Evolutionary conservation across 2,113 vertebrate genomes (phyloP).

Genomic region (Hydropotes inermis): DNA sequence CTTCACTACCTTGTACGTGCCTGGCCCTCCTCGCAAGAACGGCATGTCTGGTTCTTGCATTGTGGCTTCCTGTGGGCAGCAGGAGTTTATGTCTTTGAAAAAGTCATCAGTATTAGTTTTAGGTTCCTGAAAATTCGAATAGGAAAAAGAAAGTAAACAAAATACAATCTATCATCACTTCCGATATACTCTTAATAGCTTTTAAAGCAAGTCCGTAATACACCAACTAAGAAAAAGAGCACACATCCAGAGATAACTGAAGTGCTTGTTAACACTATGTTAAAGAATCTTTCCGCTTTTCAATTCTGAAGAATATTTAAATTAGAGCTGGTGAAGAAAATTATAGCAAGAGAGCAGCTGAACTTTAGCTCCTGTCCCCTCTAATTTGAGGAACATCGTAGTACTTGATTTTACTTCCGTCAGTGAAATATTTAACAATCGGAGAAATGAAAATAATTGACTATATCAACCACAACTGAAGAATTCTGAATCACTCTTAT

Average conservation of each 20-base stretch:
- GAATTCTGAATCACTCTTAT: background rate
- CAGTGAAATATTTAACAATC: conserved; percentile 7
- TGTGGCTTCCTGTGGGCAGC: conserved; percentile 92
- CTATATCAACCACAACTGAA: conserved; percentile 22
- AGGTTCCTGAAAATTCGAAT: conserved; percentile 93
- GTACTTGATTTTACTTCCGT: background rate
- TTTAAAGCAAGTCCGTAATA: conserved; percentile 37
- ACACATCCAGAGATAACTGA: background rate
- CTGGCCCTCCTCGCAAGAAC: conserved; percentile 95
- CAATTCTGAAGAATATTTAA: background rate
- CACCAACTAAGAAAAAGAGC: conserved; percentile 8
- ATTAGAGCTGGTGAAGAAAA: conserved; percentile 24
- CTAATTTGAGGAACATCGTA: conserved; percentile 8
- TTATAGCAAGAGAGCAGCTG: background rate
- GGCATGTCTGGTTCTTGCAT: conserved; percentile 90
- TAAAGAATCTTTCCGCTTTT: conserved; percentile 23
- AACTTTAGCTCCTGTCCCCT: background rate
- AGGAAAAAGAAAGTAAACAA: conserved; percentile 66
- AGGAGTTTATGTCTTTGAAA: conserved; percentile 95
- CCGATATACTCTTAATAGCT: background rate
- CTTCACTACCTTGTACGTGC: conserved; percentile 99
- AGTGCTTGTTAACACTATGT: background rate
- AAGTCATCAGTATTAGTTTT: conserved; percentile 93
- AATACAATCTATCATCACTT: conserved; percentile 56
- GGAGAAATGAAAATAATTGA: conserved; percentile 14